Base-by-base conservation (phyloP, 2,113 vertebrate species). In the Spheniscus mendiculus region DNA sequence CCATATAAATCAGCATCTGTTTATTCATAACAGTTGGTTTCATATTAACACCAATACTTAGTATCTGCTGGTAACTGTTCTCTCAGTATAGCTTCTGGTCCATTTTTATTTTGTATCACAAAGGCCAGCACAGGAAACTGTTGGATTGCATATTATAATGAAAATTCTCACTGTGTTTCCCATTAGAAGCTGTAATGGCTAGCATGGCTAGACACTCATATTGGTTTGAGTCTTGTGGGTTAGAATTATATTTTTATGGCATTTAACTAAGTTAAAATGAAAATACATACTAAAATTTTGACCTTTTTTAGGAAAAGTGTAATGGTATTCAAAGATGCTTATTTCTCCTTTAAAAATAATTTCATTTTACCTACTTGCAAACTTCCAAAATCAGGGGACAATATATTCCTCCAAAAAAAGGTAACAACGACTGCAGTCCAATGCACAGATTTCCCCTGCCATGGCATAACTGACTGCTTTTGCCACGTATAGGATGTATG, bases 51-150 rank as follows among this genome's bases (percentile, higher is more conserved):
- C 52, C 70, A 80, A 5, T 74, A 63, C 12, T 82, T 79, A 19
- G 9, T 87, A 53, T 62, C 70, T 91, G 78, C 58, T 89, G 38
- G 36, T 83, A 82, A 53, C 25, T 79, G 12, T 82, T 91, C 34
- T 90, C 80, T 93, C 5, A 8, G 11, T n/a, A 79, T 56, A 72
- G n/a, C 62, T 93, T 87, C 66, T 88, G 50, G 70, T 90, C 71
- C 62, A 42, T 85, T 96, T 97, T 85, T 93, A 70, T 42, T 91
- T 93, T 79, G 42, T 83, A 85, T 77, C 71, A 70, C 70, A 86
- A 69, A 94, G 66, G 52, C 61, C 66, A 50, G 50, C 59, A 58
- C 10, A 78, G 83, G 65, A 92, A 94, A 85, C 67, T 94, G 27
- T 80, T 92, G 71, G 50, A 87, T 20, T 91, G 69, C 55, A 30